phyloP scores from a whole-genome alignment of 2,888 invertebrate genomes.

The Corythucha ciliata region DNA sequence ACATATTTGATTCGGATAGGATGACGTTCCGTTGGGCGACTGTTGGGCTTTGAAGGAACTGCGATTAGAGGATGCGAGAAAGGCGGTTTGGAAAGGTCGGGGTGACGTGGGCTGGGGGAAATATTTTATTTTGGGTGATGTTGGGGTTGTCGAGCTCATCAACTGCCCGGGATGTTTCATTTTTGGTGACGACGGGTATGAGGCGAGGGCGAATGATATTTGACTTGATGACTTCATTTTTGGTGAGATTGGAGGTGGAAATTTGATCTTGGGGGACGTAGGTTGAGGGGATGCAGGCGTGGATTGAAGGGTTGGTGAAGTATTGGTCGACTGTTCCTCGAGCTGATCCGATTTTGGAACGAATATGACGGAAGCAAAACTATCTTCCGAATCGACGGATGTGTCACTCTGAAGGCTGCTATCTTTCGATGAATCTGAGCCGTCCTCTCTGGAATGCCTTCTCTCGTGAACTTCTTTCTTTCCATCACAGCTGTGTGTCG shows the following conservation, averaged over 20 bases:
- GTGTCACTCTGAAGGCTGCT: conserved; percentile 86
- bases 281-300: conserved; percentile 38
- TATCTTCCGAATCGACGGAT: conserved; percentile 87
- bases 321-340: conserved; percentile 40
- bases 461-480: conserved; percentile 51
- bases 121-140: conserved; percentile 63
- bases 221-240: conserved; percentile 34
- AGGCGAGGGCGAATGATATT: conserved; percentile 33
- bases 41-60: conserved; percentile 29
- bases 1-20: conserved; percentile 16
- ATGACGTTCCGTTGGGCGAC: conserved; percentile 12
- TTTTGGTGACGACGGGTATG: conserved; percentile 37
- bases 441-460: conserved; percentile 74
- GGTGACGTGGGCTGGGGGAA: conserved; percentile 59
- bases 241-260: conserved; percentile 34
- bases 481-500: conserved; percentile 40
- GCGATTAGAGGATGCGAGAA: conserved; percentile 31
- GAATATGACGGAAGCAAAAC: conserved; percentile 85
- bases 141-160: conserved; percentile 60
- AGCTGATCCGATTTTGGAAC: conserved; percentile 70
- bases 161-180: conserved; percentile 34
- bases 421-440: conserved; percentile 79
- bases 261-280: conserved; percentile 36
- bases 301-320: conserved; percentile 47
- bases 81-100: conserved; percentile 40